Percentiles rank a stretch among this genome's conserved stretches.
phyloP scores from a whole-genome alignment of 2,113 vertebrate genomes.

The Ranitomeya variabilis region DNA sequence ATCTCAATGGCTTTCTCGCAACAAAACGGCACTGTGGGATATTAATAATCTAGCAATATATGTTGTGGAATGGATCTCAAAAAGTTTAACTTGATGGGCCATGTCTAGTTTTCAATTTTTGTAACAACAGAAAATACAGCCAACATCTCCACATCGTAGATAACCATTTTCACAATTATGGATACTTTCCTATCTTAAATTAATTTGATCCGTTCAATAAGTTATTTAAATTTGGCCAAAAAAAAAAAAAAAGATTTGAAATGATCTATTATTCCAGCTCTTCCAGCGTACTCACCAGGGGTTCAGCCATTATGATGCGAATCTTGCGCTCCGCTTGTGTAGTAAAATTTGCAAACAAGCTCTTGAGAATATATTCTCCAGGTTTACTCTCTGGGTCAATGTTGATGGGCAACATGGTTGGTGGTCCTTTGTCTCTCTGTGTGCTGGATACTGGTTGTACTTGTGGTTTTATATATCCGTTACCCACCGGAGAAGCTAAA shows the following conservation, averaged over 20 bases:
- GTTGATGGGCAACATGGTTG: constrained; percentile 87
- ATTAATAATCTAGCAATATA: too few relatives aligned
- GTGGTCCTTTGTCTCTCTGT: constrained; percentile 88
- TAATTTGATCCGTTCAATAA: too few relatives aligned
- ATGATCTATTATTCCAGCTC: neutral
- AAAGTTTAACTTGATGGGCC: too few relatives aligned
- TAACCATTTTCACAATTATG: too few relatives aligned
- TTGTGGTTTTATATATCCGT: constrained; percentile 93
- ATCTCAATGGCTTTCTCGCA: too few relatives aligned
- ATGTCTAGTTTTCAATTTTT: too few relatives aligned
- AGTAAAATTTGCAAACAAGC: constrained; percentile 94
- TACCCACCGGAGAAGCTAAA: constrained; percentile 90
- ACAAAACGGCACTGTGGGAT: too few relatives aligned
- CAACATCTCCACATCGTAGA: too few relatives aligned
- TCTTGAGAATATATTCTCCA: constrained; percentile 95
- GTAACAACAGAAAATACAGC: too few relatives aligned
- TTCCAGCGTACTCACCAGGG: constrained; percentile 81
- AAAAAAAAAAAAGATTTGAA: neutral
- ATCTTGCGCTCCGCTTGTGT: constrained; percentile 93
- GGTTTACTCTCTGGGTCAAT: constrained; percentile 96
- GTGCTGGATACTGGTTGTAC: constrained; percentile 82
- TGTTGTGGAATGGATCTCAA: too few relatives aligned
- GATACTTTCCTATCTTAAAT: too few relatives aligned
- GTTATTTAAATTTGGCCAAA: neutral
- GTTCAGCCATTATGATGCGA: constrained; percentile 95